Evolutionary conservation across 1,140 invertebrate species (phyloP), one percentile per base, ranked within the genome.

Genomic region (Micrasema longulum): DNA sequence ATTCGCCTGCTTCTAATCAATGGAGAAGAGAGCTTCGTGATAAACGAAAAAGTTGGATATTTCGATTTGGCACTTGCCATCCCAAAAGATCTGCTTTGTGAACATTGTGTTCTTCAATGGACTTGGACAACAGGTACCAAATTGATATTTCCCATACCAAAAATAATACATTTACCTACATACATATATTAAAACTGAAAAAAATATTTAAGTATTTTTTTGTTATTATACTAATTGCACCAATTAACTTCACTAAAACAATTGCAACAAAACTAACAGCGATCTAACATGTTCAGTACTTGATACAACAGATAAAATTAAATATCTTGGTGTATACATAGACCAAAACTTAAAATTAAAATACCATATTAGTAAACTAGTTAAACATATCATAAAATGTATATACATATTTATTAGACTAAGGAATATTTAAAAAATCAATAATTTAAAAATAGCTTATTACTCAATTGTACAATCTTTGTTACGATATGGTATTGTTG

Each of bases 81-180:
- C 0, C 89, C 89, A 0, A 14, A 72, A 2, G 77, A 75, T 35
- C 26, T 63, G 18, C 83, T 78, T 0, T 87, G 90, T 77, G 52
- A 84, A 10, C 85, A 87, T 12, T 91, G 90, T 74, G 86, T 90
- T 1, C 73, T 91, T 0, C 85, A 89, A 74, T 91, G 89, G 89
- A 85, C 85, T 45, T 91, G 89, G 73, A 72, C 60, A n/a, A 70
- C 79, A 77, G 64, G 81, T 84, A 41, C 53, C 12, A n/a, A 16
- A 43, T n/a, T 47, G n/a, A n/a, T n/a, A n/a, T n/a, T n/a, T n/a
- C n/a, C n/a, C n/a, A n/a, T n/a, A n/a, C n/a, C n/a, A n/a, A n/a
- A n/a, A n/a, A n/a, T n/a, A n/a, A n/a, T n/a, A n/a, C n/a, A n/a
- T n/a, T n/a, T n/a, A n/a, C n/a, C n/a, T n/a, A n/a, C n/a, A n/a